These are phyloP conservation scores for Macrocentrus cingulum DNA, from an alignment of 1,140 invertebrate species.

Conservation along the genomic window DNA sequence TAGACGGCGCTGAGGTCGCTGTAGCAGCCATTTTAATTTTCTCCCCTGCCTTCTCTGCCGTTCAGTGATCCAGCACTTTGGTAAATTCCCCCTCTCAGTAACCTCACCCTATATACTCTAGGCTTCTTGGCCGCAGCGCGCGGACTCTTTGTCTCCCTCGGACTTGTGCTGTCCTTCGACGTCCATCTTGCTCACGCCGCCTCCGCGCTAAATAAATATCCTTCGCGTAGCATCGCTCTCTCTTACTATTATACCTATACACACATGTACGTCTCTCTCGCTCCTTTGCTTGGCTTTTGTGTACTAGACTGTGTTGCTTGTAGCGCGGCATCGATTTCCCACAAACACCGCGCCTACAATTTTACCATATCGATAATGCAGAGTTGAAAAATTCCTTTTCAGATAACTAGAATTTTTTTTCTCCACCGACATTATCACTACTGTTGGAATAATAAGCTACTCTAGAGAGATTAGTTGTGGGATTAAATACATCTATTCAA, in stretches of 20 bases:
- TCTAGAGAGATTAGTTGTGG: too few relatives aligned
- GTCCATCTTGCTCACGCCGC: constrained; percentile 11
- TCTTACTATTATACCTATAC: background rate
- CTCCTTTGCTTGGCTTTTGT: constrained; percentile 17
- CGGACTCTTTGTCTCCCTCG: constrained; percentile 3
- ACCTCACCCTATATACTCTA: constrained; percentile 18
- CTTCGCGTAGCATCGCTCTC: constrained; percentile 25
- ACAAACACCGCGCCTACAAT: constrained; percentile 9
- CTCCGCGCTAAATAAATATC: constrained; percentile 29
- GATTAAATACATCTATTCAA: background rate
- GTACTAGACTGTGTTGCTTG: constrained; percentile 29
- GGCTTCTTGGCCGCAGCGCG: constrained; percentile 15
- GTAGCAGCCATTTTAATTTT: constrained; percentile 45
- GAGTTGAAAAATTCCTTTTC: background rate
- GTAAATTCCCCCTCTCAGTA: background rate
- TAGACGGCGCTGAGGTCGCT: constrained; percentile 48
- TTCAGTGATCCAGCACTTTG: too few relatives aligned
- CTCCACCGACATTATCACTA: too few relatives aligned
- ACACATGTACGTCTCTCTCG: constrained; percentile 1
- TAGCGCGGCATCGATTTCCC: constrained; percentile 36
- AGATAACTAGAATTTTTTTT: background rate
- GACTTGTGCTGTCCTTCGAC: constrained; percentile 19
- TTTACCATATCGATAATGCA: constrained; percentile 4
- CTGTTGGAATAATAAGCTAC: background rate
- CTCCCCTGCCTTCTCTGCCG: constrained; percentile 1